These are phyloP conservation scores for Xylota sylvarum DNA, from an alignment of 2,888 invertebrate species.

Conservation along the genomic window DNA sequence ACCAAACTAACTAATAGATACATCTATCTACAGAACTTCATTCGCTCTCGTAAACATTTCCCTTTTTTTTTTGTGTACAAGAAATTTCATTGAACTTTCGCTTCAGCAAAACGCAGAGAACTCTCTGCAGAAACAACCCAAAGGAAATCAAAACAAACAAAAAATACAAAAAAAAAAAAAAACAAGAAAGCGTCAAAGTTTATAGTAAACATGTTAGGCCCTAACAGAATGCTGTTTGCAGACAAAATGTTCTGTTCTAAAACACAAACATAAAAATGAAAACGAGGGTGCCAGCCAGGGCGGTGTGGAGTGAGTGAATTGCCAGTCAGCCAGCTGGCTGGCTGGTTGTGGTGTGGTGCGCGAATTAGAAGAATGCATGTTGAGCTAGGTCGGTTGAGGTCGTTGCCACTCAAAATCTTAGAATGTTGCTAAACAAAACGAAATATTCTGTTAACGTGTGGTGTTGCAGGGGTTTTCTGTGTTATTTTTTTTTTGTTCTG, in stretches of 20 bases:
- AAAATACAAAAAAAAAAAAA: not conserved
- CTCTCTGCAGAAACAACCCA: not conserved
- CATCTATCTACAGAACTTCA: conserved; percentile 21
- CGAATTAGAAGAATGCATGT: conserved; percentile 77
- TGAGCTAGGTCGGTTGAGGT: conserved; percentile 77
- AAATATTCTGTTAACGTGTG: conserved; percentile 27
- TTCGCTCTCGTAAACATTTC: conserved; percentile 48
- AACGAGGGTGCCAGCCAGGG: conserved; percentile 29
- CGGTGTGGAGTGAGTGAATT: conserved; percentile 34
- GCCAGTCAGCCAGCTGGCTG: conserved; percentile 22
- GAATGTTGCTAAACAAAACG: conserved; percentile 73
- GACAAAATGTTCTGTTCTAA: conserved; percentile 58
- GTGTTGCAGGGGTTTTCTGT: conserved; percentile 52
- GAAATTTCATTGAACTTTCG: conserved; percentile 75
- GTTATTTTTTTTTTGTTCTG: not conserved
- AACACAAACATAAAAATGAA: conserved; percentile 43
- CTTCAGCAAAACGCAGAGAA: conserved; percentile 40
- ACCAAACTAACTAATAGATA: not conserved
- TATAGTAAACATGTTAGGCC: conserved; percentile 45
- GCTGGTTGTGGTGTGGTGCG: conserved; percentile 57
- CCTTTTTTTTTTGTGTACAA: conserved; percentile 56
- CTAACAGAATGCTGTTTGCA: conserved; percentile 66
- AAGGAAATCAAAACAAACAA: no score
- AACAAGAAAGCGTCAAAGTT: conserved; percentile 39
- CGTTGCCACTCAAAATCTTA: conserved; percentile 77